phyloP scores from a whole-genome alignment of 1,140 invertebrate species.

The Hormaphis cornu region DNA sequence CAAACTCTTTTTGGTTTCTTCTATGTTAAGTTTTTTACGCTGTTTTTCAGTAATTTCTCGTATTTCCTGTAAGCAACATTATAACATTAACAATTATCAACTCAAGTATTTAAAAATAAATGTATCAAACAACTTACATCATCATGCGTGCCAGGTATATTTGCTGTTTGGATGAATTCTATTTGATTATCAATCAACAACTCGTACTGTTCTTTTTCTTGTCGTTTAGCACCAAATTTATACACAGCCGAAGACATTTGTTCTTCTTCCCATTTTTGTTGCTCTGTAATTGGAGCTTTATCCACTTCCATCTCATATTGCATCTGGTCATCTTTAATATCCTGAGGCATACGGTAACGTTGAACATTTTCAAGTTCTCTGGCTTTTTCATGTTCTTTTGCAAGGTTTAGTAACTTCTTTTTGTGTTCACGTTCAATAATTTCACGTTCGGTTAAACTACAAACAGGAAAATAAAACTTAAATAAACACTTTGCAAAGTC shows the following conservation, averaged over 20 bases:
- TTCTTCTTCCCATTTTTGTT: slow-evolving; percentile 96
- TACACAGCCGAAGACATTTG: slow-evolving; percentile 87
- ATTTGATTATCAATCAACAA: slow-evolving; percentile 91
- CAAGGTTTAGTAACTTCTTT: slow-evolving; percentile 78
- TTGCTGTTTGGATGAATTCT: slow-evolving; percentile 90
- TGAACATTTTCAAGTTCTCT: slow-evolving; percentile 83
- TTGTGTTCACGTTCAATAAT: slow-evolving; percentile 78
- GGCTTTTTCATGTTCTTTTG: slow-evolving; percentile 92
- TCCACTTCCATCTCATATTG: slow-evolving; percentile 81
- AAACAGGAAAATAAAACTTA: slow-evolving; percentile 36
- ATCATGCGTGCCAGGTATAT: slow-evolving; percentile 70
- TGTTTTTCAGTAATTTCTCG: slow-evolving; percentile 57
- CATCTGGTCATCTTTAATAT: slow-evolving; percentile 63
- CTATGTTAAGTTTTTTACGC: slow-evolving; percentile 70
- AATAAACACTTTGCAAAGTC: neutral
- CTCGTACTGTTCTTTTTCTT: slow-evolving; percentile 68
- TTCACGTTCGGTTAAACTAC: slow-evolving; percentile 75
- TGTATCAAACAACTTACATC: slow-evolving; percentile 39
- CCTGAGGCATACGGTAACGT: slow-evolving; percentile 86
- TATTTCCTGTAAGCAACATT: slow-evolving; percentile 40
- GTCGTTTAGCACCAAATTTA: slow-evolving; percentile 87
- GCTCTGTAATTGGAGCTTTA: slow-evolving; percentile 81
- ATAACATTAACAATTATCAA: slow-evolving; percentile 19
- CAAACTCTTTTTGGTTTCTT: slow-evolving; percentile 85
- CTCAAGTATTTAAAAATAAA: neutral